Conservation (phyloP, 2,113 vertebrate species). For the Corythornis vintsioides region DNA sequence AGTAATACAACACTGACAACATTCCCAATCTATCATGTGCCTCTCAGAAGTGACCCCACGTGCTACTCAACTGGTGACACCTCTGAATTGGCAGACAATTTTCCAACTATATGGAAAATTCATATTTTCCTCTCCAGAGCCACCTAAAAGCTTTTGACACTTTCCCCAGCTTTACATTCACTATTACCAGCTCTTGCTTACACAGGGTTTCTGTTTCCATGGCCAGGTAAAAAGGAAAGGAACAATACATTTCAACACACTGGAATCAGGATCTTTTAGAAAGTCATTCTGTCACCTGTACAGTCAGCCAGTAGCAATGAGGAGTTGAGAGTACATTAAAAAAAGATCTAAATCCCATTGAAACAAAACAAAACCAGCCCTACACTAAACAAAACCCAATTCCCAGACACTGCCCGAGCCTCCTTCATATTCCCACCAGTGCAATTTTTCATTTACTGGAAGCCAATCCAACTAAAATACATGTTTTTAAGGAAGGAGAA, state of each 20-base stretch:
- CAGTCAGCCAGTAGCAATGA: neutral
- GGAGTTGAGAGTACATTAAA: constrained; percentile 35
- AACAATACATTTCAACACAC: neutral
- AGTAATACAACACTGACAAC: neutral
- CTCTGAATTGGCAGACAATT: neutral
- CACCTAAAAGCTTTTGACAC: constrained; percentile 14
- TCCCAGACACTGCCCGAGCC: neutral
- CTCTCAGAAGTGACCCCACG: neutral
- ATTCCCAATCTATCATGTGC: neutral
- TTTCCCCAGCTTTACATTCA: constrained; percentile 2
- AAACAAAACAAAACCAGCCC: constrained; percentile 43
- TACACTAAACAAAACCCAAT: constrained; percentile 27
- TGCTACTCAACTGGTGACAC: neutral
- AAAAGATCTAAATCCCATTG: constrained; percentile 36
- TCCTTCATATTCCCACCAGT: constrained; percentile 38
- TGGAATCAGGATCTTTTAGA: neutral
- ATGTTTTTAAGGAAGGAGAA: constrained; percentile 33
- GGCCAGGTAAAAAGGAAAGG: constrained; percentile 32
- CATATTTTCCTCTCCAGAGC: constrained; percentile 1
- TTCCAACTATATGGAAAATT: neutral
- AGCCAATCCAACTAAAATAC: constrained; percentile 56
- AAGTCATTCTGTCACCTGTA: constrained; percentile 11
- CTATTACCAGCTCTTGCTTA: constrained; percentile 40
- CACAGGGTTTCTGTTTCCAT: neutral
- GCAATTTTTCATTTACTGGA: constrained; percentile 57